Evolutionary conservation across 2,113 vertebrate species (phyloP), one percentile per base, ranked within the genome.

Genomic region (Gnathonemus longibarbis): DNA sequence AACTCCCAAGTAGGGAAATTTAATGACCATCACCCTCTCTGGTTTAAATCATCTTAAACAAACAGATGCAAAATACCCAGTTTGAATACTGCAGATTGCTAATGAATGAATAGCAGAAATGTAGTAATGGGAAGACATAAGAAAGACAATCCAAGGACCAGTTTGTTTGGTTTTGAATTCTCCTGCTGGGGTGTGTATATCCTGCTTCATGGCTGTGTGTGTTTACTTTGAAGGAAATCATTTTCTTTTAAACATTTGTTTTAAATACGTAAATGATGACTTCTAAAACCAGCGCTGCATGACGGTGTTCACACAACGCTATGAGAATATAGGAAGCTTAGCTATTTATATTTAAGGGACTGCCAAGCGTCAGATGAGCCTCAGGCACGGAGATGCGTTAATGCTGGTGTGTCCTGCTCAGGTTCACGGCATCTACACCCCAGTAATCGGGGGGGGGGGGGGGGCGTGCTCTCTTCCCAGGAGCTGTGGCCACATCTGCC

Each of bases 171-270:
- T 24, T 42, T 84, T 48, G 7, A 42, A 84, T 48, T 45, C 39
- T 19, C 39, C 42, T 48, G 21, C 83, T 48, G 83, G 6, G 83
- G 19, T 45, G 39, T 84, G 21, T 84, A 45, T 45, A 42, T 84
- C 83, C 24, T n/a, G 83, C 83, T 48, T n/a, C 83, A 48, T 17
- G 8, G 48, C 83, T n/a, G 83, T 13, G 45, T 84, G 80, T 24
- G 83, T 84, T 84, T 84, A 84, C 45, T 84, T n/a, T 46, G 17
- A 48, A 84, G 19, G 21, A 84, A 46, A 48, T 84, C 42, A n/a
- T 84, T 84, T 84, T 84, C 83, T 46, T 84, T 84, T 84, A 84
- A 84, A 84, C 83, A 46, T 45, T 84, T 24, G 21, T 84, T 42
- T 42, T 80, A 42, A 70, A 39, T 80, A 42, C 74, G 19, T 42